phyloP scores from a whole-genome alignment of 2,113 vertebrate species.

The Leptobrachium leishanense region DNA sequence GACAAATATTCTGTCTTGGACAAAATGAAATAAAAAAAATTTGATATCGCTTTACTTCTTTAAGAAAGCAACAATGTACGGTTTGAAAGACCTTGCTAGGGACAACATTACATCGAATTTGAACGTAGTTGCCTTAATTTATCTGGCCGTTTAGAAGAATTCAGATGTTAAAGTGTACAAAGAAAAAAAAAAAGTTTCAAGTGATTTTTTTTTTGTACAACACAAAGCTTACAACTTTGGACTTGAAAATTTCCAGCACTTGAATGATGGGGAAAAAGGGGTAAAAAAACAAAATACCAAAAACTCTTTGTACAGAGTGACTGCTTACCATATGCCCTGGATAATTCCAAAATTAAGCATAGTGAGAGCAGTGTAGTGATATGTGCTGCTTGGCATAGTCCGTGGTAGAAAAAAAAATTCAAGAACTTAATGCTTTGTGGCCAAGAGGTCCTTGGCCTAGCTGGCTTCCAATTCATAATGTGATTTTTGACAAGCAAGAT shows the following conservation, averaged over 20 bases:
- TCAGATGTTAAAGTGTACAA: not conserved
- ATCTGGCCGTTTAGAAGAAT: slow-evolving; percentile 58
- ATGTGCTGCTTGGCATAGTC: slow-evolving; percentile 6
- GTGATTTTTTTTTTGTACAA: not conserved
- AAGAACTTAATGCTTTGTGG: not conserved
- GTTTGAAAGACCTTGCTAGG: slow-evolving; percentile 59
- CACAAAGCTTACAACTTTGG: not conserved
- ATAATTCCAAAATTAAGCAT: not conserved
- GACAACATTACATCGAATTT: slow-evolving; percentile 60
- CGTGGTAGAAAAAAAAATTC: not conserved
- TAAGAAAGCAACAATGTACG: slow-evolving; percentile 55
- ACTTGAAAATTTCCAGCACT: slow-evolving; percentile 28
- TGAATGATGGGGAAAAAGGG: slow-evolving; percentile 1
- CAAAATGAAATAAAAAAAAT: slow-evolving; percentile 22
- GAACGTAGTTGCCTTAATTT: slow-evolving; percentile 61
- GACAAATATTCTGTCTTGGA: slow-evolving; percentile 14
- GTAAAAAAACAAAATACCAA: not conserved
- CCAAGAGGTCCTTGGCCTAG: not conserved
- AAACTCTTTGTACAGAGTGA: not conserved
- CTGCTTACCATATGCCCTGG: not conserved
- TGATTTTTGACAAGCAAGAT: not conserved
- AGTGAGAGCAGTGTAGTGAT: slow-evolving; percentile 25
- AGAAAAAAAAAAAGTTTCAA: not conserved
- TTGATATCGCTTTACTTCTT: slow-evolving; percentile 67
- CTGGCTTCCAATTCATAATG: not conserved